A percentile compares a stretch with the other conserved stretches of the same genome.
These are phyloP conservation scores for Scartelaos histophorus DNA, from an alignment of 2,113 vertebrate genomes.

Conservation along the genomic window DNA sequence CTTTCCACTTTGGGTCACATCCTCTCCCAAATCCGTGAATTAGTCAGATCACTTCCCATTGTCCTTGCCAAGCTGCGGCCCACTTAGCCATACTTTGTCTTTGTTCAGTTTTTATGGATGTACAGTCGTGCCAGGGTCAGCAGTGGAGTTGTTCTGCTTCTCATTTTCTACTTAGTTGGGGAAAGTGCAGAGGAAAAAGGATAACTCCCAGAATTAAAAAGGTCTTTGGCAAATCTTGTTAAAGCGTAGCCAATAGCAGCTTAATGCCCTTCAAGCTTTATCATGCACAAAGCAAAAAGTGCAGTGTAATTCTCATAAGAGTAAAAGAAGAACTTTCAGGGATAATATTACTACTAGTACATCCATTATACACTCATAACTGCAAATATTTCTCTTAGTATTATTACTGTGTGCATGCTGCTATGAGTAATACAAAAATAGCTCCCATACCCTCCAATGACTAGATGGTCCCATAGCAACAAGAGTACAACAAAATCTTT, in stretches of 20 bases:
- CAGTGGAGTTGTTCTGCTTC: conserved; percentile 29
- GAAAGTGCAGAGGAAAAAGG: conserved; percentile 31
- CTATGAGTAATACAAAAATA: too few species aligned
- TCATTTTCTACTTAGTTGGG: conserved; percentile 28
- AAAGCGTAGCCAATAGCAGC: conserved; percentile 35
- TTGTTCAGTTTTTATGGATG: conserved; percentile 41
- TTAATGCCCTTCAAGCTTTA: conserved; percentile 29
- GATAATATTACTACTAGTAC: neutral
- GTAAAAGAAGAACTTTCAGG: neutral
- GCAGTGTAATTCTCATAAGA: neutral
- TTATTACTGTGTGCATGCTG: too few species aligned
- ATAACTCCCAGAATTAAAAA: conserved; percentile 45
- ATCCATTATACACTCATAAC: too few species aligned
- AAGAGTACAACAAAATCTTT: too few species aligned
- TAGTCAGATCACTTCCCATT: conserved; percentile 71
- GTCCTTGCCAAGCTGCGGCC: conserved; percentile 61
- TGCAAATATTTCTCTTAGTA: too few species aligned
- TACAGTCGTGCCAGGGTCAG: conserved; percentile 36
- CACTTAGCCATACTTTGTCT: conserved; percentile 39
- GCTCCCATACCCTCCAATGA: too few species aligned
- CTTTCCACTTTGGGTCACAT: conserved; percentile 74
- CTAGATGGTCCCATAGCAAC: too few species aligned
- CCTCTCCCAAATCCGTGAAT: conserved; percentile 64
- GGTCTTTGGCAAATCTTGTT: conserved; percentile 36
- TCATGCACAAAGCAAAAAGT: conserved; percentile 13